phyloP scores from a whole-genome alignment of 2,113 vertebrate species.

The Cyprinodon brontotheroides region DNA sequence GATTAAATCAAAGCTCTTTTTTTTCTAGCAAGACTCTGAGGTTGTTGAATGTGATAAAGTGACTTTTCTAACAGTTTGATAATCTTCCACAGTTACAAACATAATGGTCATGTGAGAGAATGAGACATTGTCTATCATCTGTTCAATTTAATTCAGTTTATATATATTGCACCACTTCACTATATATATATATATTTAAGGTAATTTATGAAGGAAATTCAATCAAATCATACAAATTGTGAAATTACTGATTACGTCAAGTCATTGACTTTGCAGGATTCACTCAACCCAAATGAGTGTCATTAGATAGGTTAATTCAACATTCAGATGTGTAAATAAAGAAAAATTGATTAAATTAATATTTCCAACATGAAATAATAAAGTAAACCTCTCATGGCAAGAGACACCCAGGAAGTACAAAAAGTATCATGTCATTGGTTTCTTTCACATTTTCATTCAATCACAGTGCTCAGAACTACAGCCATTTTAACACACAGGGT shows the following conservation, averaged over 20 bases:
- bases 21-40: not conserved
- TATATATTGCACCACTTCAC: no score
- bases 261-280: no score
- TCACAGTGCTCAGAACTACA: constrained; percentile 38
- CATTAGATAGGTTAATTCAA: not conserved
- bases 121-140: not conserved
- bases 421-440: constrained; percentile 57
- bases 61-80: not conserved
- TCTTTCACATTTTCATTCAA: constrained; percentile 57
- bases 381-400: constrained; percentile 50
- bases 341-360: not conserved
- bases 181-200: no score
- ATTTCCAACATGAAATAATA: constrained; percentile 7
- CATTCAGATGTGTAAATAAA: not conserved
- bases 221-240: no score
- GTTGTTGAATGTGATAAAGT: not conserved
- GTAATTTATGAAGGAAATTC: no score
- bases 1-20: not conserved
- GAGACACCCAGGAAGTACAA: constrained; percentile 26
- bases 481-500: constrained; percentile 63
- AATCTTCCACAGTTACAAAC: no score
- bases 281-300: no score
- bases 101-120: not conserved
- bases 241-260: no score
- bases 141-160: no score